A percentile compares a stretch with the other conserved stretches of the same genome.
phyloP scores from a whole-genome alignment of 2,888 invertebrate species.

The Microchrysa polita region DNA sequence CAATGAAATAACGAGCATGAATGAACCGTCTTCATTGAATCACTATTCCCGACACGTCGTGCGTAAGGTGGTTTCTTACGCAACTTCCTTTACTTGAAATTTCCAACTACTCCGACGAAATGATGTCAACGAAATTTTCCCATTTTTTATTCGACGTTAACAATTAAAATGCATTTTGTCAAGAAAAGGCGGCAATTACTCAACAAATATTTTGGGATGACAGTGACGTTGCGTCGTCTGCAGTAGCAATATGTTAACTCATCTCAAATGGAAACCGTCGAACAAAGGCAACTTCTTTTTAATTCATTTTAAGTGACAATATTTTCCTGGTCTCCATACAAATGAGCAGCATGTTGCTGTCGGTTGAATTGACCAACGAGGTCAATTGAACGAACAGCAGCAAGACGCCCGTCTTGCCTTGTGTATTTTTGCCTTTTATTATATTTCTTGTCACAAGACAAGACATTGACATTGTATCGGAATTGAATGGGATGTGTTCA shows the following conservation, averaged over 20 bases:
- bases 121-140: not conserved
- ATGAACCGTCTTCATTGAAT: not conserved
- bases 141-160: not conserved
- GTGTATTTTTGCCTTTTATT: too few relatives aligned
- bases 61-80: not conserved
- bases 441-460: not conserved
- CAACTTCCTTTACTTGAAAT: conserved; percentile 18
- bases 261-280: not conserved
- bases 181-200: conserved; percentile 19
- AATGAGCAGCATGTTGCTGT: conserved; percentile 22
- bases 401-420: conserved; percentile 1
- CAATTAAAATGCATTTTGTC: conserved; percentile 1
- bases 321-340: conserved; percentile 30
- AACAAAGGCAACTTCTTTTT: not conserved
- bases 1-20: not conserved
- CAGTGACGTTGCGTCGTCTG: not conserved
- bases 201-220: conserved; percentile 29
- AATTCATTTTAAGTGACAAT: conserved; percentile 29
- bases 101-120: not conserved
- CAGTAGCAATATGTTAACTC: too few relatives aligned
- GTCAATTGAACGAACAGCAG: conserved; percentile 31
- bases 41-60: too few relatives aligned
- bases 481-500: conserved; percentile 44
- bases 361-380: conserved; percentile 25
- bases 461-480: conserved; percentile 34